phyloP scores from a whole-genome alignment of 2,797 vertebrate species.

The Rachycentron canadum region DNA sequence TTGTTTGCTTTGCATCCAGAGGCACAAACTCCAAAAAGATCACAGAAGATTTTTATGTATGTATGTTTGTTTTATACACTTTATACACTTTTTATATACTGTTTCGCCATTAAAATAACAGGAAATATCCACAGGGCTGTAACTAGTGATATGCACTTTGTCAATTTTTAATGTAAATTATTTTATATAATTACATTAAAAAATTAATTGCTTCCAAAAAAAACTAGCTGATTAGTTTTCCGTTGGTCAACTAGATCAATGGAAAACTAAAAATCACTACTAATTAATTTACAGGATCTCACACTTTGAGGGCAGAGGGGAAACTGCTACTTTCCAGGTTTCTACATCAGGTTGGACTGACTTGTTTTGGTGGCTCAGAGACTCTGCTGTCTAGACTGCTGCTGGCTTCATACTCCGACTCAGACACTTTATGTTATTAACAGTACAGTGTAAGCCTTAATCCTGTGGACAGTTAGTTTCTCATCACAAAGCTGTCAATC shows the following conservation, averaged over 20 bases:
- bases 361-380: slow-evolving; percentile 73
- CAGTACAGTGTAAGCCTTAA: slow-evolving; percentile 73
- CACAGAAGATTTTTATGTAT: no score
- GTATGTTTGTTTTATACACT: no score
- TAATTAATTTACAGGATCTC: no score
- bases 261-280: no score
- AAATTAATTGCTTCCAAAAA: no score
- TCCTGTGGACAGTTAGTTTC: slow-evolving; percentile 70
- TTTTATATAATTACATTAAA: no score
- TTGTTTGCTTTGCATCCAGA: slow-evolving; percentile 17
- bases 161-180: no score
- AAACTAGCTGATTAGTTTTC: not conserved
- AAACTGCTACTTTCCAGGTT: slow-evolving; percentile 15
- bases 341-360: slow-evolving; percentile 33
- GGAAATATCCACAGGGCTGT: not conserved
- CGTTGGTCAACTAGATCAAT: not conserved
- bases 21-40: not conserved
- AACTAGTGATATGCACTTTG: not conserved
- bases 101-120: not conserved
- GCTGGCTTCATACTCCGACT: slow-evolving; percentile 51
- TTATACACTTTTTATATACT: no score
- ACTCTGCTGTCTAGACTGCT: slow-evolving; percentile 77
- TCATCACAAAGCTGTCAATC: slow-evolving; percentile 61
- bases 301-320: not conserved
- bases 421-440: slow-evolving; percentile 78